These are phyloP conservation scores for Acanthopleura granulata DNA, from an alignment of 2,888 invertebrate genomes.

Conservation along the genomic window DNA sequence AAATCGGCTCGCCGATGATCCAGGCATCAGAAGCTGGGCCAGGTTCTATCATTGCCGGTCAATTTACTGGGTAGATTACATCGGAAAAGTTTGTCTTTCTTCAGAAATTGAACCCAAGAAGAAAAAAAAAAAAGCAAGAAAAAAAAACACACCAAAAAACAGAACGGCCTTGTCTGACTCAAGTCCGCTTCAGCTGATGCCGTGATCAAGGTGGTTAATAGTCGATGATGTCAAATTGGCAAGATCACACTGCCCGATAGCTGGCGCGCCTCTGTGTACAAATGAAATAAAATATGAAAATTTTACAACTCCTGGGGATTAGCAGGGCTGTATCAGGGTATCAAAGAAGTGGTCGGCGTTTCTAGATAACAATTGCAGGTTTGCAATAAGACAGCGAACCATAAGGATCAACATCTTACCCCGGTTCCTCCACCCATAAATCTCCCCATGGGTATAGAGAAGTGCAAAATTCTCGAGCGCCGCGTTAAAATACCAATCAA, in stretches of 20 bases:
- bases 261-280: background rate
- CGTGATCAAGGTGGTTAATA: background rate
- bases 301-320: slow-evolving; percentile 6
- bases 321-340: background rate
- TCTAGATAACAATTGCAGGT: too few relatives aligned
- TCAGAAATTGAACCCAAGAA: background rate
- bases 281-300: slow-evolving; percentile 6
- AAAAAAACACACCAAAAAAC: too few relatives aligned
- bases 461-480: too few relatives aligned
- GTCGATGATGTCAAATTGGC: slow-evolving; percentile 1
- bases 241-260: background rate
- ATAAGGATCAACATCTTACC: too few relatives aligned
- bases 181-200: background rate
- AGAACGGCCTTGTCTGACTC: background rate
- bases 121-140: too few relatives aligned
- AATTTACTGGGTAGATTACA: background rate
- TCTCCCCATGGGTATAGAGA: too few relatives aligned
- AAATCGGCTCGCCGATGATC: background rate
- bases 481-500: too few relatives aligned
- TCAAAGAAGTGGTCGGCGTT: too few relatives aligned
- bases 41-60: background rate
- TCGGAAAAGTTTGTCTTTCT: background rate
- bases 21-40: background rate
- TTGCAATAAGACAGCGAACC: too few relatives aligned
- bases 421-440: too few relatives aligned